Evolutionary conservation across 2,113 vertebrate genomes (phyloP).

Genomic region (Rhegmatorhina hoffmannsi): DNA sequence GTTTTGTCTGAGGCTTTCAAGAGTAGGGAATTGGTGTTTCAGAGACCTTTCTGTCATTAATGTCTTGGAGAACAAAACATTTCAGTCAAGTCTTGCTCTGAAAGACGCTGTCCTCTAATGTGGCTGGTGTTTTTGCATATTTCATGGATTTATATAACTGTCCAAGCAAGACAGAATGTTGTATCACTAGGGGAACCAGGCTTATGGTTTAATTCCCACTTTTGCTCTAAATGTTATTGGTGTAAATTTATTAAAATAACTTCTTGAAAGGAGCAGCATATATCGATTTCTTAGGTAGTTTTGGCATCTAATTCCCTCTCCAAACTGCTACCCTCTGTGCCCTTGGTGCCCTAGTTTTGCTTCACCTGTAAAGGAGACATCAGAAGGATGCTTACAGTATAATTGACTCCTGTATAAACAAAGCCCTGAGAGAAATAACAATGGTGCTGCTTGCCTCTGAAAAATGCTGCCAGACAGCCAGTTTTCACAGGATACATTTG

Average conservation of each 20-base stretch:
- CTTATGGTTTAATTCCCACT: background rate
- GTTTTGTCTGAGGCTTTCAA: background rate
- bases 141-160: background rate
- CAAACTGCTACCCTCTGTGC: background rate
- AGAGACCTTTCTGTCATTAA: background rate
- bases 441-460: background rate
- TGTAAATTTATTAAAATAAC: background rate
- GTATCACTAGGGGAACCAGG: background rate
- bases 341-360: background rate
- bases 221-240: accelerated
- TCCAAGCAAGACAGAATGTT: background rate
- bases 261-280: background rate
- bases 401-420: background rate
- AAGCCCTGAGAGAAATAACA: background rate
- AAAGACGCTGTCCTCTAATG: background rate
- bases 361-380: background rate
- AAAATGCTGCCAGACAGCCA: background rate
- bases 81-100: background rate
- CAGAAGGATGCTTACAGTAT: background rate
- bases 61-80: background rate
- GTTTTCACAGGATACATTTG: background rate
- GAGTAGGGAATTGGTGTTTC: background rate
- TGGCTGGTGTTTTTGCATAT: background rate
- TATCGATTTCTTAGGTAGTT: background rate
- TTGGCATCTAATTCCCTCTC: background rate